Base-by-base conservation (phyloP, 2,888 invertebrate genomes). In the Acleris laterana region DNA sequence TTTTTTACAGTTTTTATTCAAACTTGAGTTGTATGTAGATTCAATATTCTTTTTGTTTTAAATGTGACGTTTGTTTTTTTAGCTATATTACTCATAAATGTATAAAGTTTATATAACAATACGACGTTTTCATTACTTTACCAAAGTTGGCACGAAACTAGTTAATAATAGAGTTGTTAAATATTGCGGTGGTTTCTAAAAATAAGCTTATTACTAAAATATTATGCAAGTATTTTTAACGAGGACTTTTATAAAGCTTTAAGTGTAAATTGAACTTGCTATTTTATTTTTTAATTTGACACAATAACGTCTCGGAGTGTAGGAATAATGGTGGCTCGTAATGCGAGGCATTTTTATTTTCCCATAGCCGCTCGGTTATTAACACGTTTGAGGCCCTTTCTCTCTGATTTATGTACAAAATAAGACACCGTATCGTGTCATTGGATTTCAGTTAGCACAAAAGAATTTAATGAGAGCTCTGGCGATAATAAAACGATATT, bases 401-500 rank as follows among this genome's bases (percentile, higher is more conserved):
- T 38, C 13, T 13, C 38, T 38, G 13, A 38, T 38, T 38, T 13
- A 4, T 38, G 4, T 13, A 13, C 38, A 38, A 38, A 38, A 38
- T n/a, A 38, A 13, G 32, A 13, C 38, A 13, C 38, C 38, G 13
- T 38, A 38, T 13, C 13, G 38, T 38, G 38, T 38, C 38, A 13
- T 38, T 38, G 38, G 38, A 38, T 38, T 38, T 38, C 38, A 38
- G 38, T 38, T 38, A 13, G 38, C 38, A 76, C 76, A 77, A 77
- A 78, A 71, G 78, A 76, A 76, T 81, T 80, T 83, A 83, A 83
- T 82, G 77, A 81, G 77, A 75, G 72, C 71, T 65, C 71, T 71
- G 75, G 67, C 69, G 71, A 77, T 81, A 81, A 80, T 82, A 80
- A 79, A 79, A 78, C 70, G 78, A 79, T 80, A 82, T 82, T 79